Base-by-base conservation (phyloP, 2,797 vertebrate species). In the Meriones psammophilus region DNA sequence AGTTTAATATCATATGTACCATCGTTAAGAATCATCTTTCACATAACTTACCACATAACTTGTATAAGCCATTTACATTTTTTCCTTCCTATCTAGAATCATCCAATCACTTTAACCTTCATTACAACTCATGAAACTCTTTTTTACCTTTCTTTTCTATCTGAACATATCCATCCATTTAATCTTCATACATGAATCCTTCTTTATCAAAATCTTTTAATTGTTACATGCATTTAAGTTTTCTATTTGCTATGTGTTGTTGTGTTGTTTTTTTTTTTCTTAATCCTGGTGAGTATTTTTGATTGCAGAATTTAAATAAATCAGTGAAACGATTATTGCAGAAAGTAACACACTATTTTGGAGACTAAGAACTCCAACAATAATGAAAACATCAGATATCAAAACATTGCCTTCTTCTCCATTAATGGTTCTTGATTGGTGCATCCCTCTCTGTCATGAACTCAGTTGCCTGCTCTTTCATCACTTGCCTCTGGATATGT, bases 251-350 rank as follows among this genome's bases (percentile, higher is more conserved):
- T 50, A 17, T n/a, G 30, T 50, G 50, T 58, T 42, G 42, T 42
- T n/a, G n/a, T n/a, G n/a, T n/a, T n/a, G n/a, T 42, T 42, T 4
- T 58, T 18, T 26, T 46, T 8, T 18, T 9, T 17, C 22, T 62
- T 62, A 62, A 81, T 36, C 42, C 42, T 42, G 42, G 42, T 42
- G 42, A 42, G 6, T 42, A 7, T 50, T 71, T 92, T 79, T 84
- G 10, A 95, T 54, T 58, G 42, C 88, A 96, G 20, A 91, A 88
- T 71, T 71, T 76, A 26, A 93, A 26, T 64, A 88, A 62, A 95
- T 46, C 8, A 96, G 73, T 94, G 84, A 92, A 92, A 87, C n/a
- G 46, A 39, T 78, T n/a, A 85, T 15, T 62, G 36, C 46, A 91
- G 93, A 50, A 88, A 14, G 88, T 22, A 94, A 26, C 33, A 77